phyloP scores from a whole-genome alignment of 2,113 vertebrate species.

The Tachycineta bicolor region DNA sequence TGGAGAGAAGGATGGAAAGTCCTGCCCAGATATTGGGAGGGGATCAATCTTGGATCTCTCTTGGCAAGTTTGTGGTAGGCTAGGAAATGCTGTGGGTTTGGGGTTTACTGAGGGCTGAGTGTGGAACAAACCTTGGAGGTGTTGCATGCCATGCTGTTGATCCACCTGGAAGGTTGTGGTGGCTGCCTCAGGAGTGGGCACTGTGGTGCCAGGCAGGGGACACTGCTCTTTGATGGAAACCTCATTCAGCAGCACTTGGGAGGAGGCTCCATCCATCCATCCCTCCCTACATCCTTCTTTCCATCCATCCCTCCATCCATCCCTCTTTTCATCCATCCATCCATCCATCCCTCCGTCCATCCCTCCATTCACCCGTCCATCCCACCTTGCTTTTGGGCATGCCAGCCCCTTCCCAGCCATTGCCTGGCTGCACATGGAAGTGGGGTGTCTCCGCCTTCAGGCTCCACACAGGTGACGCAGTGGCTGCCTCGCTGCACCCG shows the following conservation, averaged over 20 bases:
- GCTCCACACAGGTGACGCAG: accelerated
- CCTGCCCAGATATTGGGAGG: not conserved
- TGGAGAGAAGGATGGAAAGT: not conserved
- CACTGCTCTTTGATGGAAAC: not conserved
- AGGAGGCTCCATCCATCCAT: not conserved
- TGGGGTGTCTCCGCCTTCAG: not conserved
- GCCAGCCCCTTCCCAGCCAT: accelerated
- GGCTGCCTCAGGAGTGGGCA: not conserved
- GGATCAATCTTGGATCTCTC: not conserved
- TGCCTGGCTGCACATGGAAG: accelerated
- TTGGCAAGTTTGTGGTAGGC: not conserved
- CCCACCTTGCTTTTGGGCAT: not conserved
- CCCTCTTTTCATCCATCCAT: too few relatives aligned
- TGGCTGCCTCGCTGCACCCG: accelerated
- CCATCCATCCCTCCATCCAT: not conserved
- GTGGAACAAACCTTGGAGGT: not conserved
- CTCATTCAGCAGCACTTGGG: accelerated
- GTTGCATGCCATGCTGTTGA: accelerated
- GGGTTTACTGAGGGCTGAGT: not conserved
- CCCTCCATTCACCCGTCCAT: accelerated
- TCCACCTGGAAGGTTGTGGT: not conserved
- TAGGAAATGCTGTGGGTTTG: not conserved
- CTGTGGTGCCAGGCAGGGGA: not conserved
- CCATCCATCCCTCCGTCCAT: not conserved
- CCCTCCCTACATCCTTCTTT: not conserved